Base-by-base conservation (phyloP, 1,140 invertebrate genomes). In the Fopius arisanus region DNA sequence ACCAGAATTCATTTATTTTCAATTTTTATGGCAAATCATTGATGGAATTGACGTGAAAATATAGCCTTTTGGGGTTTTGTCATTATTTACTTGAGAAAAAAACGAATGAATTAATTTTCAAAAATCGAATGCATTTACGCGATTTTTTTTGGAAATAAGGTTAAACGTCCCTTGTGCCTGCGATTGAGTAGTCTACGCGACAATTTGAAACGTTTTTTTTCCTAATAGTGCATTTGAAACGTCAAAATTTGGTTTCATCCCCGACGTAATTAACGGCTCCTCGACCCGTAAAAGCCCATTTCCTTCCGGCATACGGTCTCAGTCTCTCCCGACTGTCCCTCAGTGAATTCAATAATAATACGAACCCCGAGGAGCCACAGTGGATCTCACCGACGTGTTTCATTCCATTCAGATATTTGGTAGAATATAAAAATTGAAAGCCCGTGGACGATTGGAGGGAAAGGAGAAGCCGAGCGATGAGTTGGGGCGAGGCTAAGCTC, bases 301-400 rank as follows among this genome's bases (percentile, higher is more conserved):
- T 73, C 65, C 63, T 73, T 67, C 41, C 41, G 43, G 31, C 28
- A 67, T 26, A 41, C 54, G 21, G 6, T 10, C 21, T 54, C 75
- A 80, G 75, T 75, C 75, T 77, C 78, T 71, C 70, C 59, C 74
- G 74, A 54, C 70, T 66, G 43, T 72, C 72, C 73, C 78, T 74
- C 77, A 75, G 75, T 76, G 81, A 78, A 81, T 83, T 84, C 81
- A 78, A 83, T 84, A 83, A 59, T 81, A 83, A 84, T 83, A 84
- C 81, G 81, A 72, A 67, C n/a, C 51, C 16, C n/a, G 19, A 65
- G 26, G 62, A 37, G 5, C 14, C 16, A 10, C 72, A 78, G 76
- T 43, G 77, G 68, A 70, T 78, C 80, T 76, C 80, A 73, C 72
- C 63, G 21, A 48, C 0, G 19, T 26, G 37, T 59, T 43, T 68